phyloP scores from a whole-genome alignment of 2,888 invertebrate genomes.

The Ophion costatus region DNA sequence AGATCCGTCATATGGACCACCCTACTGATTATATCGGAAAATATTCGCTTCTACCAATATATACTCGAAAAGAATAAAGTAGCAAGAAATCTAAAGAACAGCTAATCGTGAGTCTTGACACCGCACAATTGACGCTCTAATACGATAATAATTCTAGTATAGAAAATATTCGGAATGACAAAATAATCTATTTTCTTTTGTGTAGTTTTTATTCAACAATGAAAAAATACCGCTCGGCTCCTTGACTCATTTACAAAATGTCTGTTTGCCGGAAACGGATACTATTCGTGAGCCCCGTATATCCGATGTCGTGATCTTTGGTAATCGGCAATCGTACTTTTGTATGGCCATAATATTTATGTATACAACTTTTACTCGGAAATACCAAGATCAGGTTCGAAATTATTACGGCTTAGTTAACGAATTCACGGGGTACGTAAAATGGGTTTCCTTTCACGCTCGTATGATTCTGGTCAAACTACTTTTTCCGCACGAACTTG shows the following conservation, averaged over 20 bases:
- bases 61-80: no score
- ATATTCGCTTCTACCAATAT: no score
- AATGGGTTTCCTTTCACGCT: neutral
- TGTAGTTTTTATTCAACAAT: conserved; percentile 28
- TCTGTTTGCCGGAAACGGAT: neutral
- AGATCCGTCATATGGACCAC: no score
- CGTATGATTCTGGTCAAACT: neutral
- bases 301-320: neutral
- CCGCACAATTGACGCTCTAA: no score
- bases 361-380: neutral
- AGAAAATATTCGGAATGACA: neutral
- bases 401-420: neutral
- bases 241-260: conserved; percentile 12
- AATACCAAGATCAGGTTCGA: neutral
- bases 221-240: conserved; percentile 11
- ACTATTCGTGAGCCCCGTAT: neutral
- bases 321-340: neutral
- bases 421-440: neutral
- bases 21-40: no score
- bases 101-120: no score
- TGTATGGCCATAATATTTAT: neutral
- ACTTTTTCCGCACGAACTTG: conserved; percentile 9
- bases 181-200: conserved; percentile 9
- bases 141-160: neutral
- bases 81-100: no score